phyloP scores from a whole-genome alignment of 92 coral and sea anemone genomes.

The Bergia puertoricense region DNA sequence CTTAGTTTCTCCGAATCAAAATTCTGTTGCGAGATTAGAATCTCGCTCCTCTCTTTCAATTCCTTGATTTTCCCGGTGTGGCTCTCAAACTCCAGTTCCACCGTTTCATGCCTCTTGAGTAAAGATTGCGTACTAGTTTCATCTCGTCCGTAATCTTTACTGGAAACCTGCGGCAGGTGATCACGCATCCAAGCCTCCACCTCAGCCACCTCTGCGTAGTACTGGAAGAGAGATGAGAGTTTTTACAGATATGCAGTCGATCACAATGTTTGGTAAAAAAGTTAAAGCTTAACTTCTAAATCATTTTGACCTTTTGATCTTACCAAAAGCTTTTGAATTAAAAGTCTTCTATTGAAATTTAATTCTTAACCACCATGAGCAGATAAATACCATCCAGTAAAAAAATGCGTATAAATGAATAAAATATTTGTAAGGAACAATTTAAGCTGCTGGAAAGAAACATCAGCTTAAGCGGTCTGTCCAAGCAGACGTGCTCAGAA shows the following conservation, averaged over 20 bases:
- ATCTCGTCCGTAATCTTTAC: slow-evolving; percentile 91
- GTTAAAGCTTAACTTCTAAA: not conserved
- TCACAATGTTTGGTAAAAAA: not conserved
- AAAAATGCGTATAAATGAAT: too few species aligned
- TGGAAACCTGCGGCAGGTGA: slow-evolving; percentile 79
- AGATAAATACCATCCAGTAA: too few species aligned
- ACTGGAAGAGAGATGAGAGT: slow-evolving; percentile 53
- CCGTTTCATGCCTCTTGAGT: slow-evolving; percentile 84
- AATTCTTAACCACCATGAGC: too few species aligned
- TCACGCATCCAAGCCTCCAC: slow-evolving; percentile 92
- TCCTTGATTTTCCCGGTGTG: slow-evolving; percentile 69
- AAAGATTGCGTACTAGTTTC: slow-evolving; percentile 88
- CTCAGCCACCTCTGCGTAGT: slow-evolving; percentile 84
- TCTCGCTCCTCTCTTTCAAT: slow-evolving; percentile 57
- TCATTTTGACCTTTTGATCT: not conserved
- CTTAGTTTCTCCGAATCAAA: slow-evolving; percentile 67
- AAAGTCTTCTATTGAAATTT: too few species aligned
- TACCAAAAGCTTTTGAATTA: not conserved
- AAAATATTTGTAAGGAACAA: too few species aligned
- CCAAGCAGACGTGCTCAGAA: too few species aligned
- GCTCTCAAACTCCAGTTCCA: slow-evolving; percentile 81
- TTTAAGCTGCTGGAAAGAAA: too few species aligned
- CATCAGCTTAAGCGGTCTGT: too few species aligned
- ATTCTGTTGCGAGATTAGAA: slow-evolving; percentile 58
- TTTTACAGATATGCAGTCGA: not conserved